Base-by-base conservation (phyloP, 2,888 invertebrate genomes). In the Elegia similella region DNA sequence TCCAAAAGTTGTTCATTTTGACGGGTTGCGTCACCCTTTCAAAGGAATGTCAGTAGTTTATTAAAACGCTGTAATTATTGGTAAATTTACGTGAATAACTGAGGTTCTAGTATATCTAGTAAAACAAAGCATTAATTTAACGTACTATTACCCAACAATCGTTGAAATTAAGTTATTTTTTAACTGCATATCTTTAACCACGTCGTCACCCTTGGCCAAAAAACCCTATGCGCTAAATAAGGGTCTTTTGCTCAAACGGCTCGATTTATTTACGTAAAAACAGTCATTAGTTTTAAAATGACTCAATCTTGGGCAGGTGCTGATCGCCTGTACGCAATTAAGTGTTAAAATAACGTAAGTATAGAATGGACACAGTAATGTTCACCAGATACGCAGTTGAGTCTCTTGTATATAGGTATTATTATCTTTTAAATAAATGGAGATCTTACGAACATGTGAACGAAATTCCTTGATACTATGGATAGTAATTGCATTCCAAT, bases 241-340 rank as follows among this genome's bases (percentile, higher is more conserved):
- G 53, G 53, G 59, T 62, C 58, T 59, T 68, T 64, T 62, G 59
- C 62, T 56, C 59, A 63, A 65, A 63, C 59, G 62, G 58, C 60
- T 56, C 55, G 55, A 61, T 62, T 67, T 59, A 62, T 59, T 64
- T 64, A 62, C 63, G 64, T 67, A 73, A 73, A 71, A 72, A 72
- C 66, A 60, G 61, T 66, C 71, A 72, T 73, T 71, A 73, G 52
- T 58, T 43, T 32, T 59, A 64, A 63, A 73, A 75, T 75, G 72
- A 70, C 70, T 75, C 70, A 75, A 73, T 75, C 70, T 66, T 57
- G 60, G 69, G 63, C 69, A 71, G 70, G 64, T 66, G 63, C 59
- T 59, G 58, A 58, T 55, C 55, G 57, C 61, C 50, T 54, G 67
- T 62, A 64, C 62, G 64, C 63, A 65, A 59, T 63, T 70, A 72